Base-by-base conservation (phyloP, 2,113 vertebrate genomes). In the Pholis gunnellus region DNA sequence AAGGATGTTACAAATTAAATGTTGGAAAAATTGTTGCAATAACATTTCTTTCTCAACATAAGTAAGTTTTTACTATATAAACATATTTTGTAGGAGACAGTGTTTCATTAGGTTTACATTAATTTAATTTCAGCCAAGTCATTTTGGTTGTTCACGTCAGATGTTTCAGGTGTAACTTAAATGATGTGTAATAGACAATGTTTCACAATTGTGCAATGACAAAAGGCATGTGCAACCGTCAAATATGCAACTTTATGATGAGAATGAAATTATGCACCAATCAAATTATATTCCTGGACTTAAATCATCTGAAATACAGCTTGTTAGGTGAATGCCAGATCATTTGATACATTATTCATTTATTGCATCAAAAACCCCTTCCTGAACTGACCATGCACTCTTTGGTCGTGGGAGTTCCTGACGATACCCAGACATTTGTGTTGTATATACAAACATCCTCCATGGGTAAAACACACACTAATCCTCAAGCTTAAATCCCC, bases 381-480 rank as follows among this genome's bases (percentile, higher is more conserved):
- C 36, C 56, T 72, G 63, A 42, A 42, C 57, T 10, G 56, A 56
- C 52, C 42, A 9, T 6, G 25, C 48, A 40, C 67, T 54, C 34
- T n/a, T 22, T 75, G 22, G 44, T 72, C 29, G 69, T 85, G 83
- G 7, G 83, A 82, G 87, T 77, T 76, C 70, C 79, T 84, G 80
- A 92, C 38, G 69, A 78, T 78, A 83, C 84, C 79, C 78, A 89
- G 82, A 88, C 87, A 50, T 86, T 77, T 89, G 70, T 81, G 68
- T 86, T 89, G 78, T 91, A 81, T 83, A 89, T 76, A 86, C 86
- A 93, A 90, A 90, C 87, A 92, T 81, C 77, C 84, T 87, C 72
- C 72, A 83, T 65, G 84, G 74, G 31, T 38, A 77, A 69, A 85
- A 9, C 67, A 74, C 88, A 78, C 66, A 84, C 71, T 89, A 91